Percentiles rank a stretch among this genome's conserved stretches.
Conservation (phyloP, 2,888 invertebrate genomes). For the Tetranychus truncatus region DNA sequence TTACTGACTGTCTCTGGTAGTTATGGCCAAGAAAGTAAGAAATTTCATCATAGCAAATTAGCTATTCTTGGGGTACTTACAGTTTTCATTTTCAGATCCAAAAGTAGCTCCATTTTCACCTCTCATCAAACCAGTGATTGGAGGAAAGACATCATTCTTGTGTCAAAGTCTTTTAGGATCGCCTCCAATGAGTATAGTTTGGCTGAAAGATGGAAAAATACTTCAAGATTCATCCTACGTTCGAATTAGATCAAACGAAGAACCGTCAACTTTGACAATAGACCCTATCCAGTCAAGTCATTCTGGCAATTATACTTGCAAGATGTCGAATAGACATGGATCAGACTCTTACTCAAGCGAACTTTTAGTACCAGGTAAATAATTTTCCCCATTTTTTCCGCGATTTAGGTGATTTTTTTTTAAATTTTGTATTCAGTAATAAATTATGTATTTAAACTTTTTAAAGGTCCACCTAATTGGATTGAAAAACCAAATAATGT, state of each 20-base stretch:
- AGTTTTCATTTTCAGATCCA: background rate
- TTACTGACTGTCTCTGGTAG: background rate
- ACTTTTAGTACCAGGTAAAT: background rate
- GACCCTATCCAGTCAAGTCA: conserved; percentile 24
- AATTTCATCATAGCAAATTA: background rate
- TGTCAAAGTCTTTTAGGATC: background rate
- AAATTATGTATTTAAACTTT: background rate
- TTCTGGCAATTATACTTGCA: conserved; percentile 28
- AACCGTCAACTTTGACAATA: conserved; percentile 24
- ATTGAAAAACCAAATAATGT: background rate
- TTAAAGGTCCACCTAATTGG: background rate
- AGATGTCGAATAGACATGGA: conserved; percentile 15
- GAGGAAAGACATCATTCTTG: background rate
- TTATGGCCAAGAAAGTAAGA: background rate
- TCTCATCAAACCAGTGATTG: background rate
- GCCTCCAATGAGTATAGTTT: conserved; percentile 21
- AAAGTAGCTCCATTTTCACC: background rate
- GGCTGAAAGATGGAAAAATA: conserved; percentile 31
- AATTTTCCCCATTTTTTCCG: background rate
- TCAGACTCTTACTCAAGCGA: background rate
- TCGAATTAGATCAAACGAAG: conserved; percentile 24
- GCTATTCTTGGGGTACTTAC: background rate
- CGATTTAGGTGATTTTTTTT: background rate
- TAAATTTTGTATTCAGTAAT: too few relatives aligned
- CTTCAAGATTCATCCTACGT: background rate